Percentiles rank a stretch among this genome's conserved stretches.
phyloP scores from a whole-genome alignment of 2,797 vertebrate genomes.

The Myotis myotis region DNA sequence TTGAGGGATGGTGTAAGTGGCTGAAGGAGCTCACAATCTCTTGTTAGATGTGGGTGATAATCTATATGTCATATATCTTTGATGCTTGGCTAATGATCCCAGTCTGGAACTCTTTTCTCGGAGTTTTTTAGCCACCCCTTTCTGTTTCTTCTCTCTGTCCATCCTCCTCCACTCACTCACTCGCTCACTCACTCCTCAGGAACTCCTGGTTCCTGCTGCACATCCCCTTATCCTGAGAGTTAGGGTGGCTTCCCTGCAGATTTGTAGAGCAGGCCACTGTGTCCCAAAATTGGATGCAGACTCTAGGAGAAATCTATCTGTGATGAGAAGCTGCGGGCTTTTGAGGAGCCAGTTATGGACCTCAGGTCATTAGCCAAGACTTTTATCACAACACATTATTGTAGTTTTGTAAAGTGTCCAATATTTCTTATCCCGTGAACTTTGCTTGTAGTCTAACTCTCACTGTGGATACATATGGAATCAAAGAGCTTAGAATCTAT shows the following conservation, averaged over 20 bases:
- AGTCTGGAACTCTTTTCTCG: not conserved
- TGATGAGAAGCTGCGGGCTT: not conserved
- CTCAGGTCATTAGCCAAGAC: not conserved
- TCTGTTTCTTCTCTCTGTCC: not conserved
- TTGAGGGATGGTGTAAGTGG: not conserved
- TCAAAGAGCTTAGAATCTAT: not conserved
- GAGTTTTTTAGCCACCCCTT: not conserved
- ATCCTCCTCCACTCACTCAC: not conserved
- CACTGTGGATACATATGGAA: not conserved
- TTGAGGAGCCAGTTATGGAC: not conserved
- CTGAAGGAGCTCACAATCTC: not conserved
- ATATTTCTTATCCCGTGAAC: not conserved
- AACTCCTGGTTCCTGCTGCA: not conserved
- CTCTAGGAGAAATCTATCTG: not conserved
- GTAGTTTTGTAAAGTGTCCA: constrained; percentile 28
- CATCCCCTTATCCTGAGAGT: not conserved
- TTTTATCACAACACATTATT: not conserved
- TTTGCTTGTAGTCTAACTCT: not conserved
- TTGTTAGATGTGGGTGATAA: not conserved
- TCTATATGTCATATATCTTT: not conserved
- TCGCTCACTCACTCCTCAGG: not conserved
- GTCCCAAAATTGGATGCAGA: not conserved
- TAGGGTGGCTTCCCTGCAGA: not conserved
- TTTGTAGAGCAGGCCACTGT: not conserved
- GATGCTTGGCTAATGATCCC: not conserved